Evolutionary conservation across 2,797 vertebrate genomes (phyloP).

Genomic region (Lacerta agilis): DNA sequence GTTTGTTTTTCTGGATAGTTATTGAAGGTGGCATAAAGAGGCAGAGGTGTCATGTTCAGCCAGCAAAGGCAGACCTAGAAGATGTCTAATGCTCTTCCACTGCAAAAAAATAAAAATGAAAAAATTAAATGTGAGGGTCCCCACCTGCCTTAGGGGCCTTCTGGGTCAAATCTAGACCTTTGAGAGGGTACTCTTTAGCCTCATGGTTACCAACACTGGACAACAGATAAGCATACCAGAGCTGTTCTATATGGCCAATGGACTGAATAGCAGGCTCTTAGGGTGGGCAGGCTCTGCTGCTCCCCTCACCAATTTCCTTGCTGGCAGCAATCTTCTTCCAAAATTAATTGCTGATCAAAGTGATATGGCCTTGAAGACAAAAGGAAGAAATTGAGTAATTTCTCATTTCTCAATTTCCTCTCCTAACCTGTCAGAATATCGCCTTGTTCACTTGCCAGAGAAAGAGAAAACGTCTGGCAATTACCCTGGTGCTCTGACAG

Average conservation of each 20-base stretch:
- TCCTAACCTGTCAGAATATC: no score
- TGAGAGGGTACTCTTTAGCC: not conserved
- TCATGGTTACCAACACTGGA: no score
- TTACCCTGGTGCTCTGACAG: no score
- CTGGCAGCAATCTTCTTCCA: not conserved
- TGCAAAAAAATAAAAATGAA: not conserved
- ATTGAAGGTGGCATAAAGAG: not conserved
- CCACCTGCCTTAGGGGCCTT: not conserved
- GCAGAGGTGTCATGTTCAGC: not conserved
- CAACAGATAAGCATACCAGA: not conserved
- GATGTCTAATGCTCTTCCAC: not conserved
- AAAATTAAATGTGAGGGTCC: not conserved
- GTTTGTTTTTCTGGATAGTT: not conserved
- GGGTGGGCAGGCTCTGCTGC: not conserved
- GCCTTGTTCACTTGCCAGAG: no score
- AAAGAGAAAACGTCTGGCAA: no score
- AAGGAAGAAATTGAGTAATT: not conserved
- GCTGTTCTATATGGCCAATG: not conserved
- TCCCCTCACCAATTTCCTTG: not conserved
- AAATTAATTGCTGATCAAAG: not conserved
- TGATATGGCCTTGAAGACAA: not conserved
- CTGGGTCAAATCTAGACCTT: not conserved
- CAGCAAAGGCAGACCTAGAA: not conserved
- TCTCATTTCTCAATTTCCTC: not conserved
- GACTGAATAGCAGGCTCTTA: not conserved